A percentile compares a stretch with the other conserved stretches of the same genome.
Evolutionary conservation across 2,797 vertebrate species (phyloP).

Genomic region (Semotilus atromaculatus): DNA sequence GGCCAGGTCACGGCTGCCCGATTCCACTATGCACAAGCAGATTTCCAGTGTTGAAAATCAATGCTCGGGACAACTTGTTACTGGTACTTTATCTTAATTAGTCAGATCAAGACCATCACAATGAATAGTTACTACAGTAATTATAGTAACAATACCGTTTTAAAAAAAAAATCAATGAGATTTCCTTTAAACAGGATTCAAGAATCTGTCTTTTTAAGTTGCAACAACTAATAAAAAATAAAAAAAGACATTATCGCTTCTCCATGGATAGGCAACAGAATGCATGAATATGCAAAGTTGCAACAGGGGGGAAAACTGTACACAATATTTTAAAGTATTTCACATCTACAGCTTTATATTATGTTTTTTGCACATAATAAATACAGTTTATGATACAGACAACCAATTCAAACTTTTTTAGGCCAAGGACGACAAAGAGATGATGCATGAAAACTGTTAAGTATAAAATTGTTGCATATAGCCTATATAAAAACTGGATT

Average conservation of each 20-base stretch:
- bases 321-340: neutral
- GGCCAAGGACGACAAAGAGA: neutral
- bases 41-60: conserved; percentile 23
- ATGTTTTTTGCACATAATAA: neutral
- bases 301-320: neutral
- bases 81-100: neutral
- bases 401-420: neutral
- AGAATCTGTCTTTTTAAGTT: neutral
- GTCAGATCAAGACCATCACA: neutral
- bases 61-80: conserved; percentile 8
- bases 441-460: neutral
- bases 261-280: neutral
- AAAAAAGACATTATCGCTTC: neutral
- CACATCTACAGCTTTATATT: neutral
- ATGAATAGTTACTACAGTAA: neutral
- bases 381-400: neutral
- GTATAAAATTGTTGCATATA: neutral
- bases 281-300: neutral
- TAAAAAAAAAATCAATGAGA: neutral
- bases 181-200: neutral
- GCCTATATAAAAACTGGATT: neutral
- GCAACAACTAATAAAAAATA: neutral
- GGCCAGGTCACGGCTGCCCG: conserved; percentile 27
- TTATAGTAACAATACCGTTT: neutral
- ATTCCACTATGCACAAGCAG: conserved; percentile 18